These are phyloP conservation scores for Calliopsis andreniformis DNA, from an alignment of 1,140 invertebrate species.

Conservation along the genomic window DNA sequence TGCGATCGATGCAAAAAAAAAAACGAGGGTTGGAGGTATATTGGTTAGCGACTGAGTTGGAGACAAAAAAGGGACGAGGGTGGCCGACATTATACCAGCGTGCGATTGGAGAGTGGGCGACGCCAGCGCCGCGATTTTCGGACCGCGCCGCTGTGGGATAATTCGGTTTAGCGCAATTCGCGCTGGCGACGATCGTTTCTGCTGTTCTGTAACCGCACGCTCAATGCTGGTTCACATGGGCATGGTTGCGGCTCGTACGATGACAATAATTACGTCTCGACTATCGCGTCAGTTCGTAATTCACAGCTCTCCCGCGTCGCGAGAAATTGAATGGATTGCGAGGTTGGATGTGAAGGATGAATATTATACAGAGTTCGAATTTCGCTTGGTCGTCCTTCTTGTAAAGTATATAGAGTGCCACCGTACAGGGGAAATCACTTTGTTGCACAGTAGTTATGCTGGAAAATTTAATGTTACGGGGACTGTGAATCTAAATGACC, in stretches of 20 bases:
- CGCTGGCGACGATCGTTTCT: slow-evolving; percentile 49
- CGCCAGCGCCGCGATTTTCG: slow-evolving; percentile 57
- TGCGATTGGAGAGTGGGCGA: slow-evolving; percentile 4
- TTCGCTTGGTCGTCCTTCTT: too few species aligned
- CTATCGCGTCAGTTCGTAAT: slow-evolving; percentile 46
- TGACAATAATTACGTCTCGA: slow-evolving; percentile 52
- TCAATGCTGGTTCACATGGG: slow-evolving; percentile 36
- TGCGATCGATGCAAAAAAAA: slow-evolving; percentile 26
- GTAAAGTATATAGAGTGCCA: too few species aligned
- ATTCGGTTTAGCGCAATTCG: slow-evolving; percentile 61
- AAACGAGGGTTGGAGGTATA: neutral
- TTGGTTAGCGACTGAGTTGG: neutral
- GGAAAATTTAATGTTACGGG: too few species aligned
- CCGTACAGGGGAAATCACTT: too few species aligned
- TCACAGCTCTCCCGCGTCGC: neutral
- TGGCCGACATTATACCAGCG: neutral
- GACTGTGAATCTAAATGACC: too few species aligned
- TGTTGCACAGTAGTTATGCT: too few species aligned
- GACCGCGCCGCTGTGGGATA: slow-evolving; percentile 49
- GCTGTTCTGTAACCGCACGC: slow-evolving; percentile 35
- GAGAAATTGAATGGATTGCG: neutral
- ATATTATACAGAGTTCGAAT: too few species aligned
- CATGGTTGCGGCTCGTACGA: slow-evolving; percentile 27
- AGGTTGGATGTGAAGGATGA: too few species aligned
- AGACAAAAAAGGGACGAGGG: neutral